Evolutionary conservation across 2,797 vertebrate species (phyloP).

Genomic region (Pogoniulus pusillus): DNA sequence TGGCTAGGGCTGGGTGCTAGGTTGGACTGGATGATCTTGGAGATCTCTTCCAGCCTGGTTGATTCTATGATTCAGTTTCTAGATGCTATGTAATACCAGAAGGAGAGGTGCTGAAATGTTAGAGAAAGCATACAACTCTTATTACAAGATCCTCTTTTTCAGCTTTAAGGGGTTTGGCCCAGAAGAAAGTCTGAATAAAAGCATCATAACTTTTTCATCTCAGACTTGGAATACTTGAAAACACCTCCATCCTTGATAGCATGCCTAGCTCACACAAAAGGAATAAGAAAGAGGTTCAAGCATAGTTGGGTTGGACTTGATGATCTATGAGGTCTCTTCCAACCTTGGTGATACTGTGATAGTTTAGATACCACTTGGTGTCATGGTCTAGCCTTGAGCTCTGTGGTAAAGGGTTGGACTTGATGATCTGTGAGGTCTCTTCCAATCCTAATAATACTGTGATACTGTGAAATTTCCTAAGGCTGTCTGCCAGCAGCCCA

Average conservation of each 20-base stretch:
- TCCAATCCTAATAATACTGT: too few species aligned
- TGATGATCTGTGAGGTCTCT: too few species aligned
- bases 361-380: conserved; percentile 12
- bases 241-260: not conserved
- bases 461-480: conserved; percentile 23
- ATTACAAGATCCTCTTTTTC: not conserved
- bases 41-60: too few species aligned
- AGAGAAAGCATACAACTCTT: not conserved
- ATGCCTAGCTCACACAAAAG: not conserved
- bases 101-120: not conserved
- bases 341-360: too few species aligned
- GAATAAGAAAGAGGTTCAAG: not conserved
- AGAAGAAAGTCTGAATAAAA: not conserved
- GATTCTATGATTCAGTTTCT: not conserved
- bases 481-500: conserved; percentile 17
- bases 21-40: too few species aligned
- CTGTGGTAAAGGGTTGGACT: too few species aligned
- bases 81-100: not conserved
- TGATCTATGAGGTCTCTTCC: too few species aligned
- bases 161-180: not conserved
- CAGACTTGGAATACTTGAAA: not conserved
- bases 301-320: too few species aligned
- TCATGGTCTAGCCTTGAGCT: too few species aligned
- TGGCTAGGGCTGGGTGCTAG: too few species aligned
- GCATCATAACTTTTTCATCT: not conserved